Evolutionary conservation across 1,140 invertebrate genomes (phyloP), one percentile per base, ranked within the genome.

Genomic region (Zaprionus capensis): DNA sequence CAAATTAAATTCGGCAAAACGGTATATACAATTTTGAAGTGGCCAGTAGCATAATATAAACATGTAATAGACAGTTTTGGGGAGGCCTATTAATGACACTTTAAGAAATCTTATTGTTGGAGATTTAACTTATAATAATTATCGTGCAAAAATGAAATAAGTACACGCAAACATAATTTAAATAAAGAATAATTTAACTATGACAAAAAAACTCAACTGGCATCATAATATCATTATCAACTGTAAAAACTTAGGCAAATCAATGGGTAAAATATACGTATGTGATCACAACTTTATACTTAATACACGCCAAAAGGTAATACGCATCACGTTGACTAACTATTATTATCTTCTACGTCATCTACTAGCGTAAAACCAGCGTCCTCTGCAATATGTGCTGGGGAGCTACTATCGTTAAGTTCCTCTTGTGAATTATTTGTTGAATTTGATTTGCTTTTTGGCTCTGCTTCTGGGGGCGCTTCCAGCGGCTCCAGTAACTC

Each of bases 101-200:
- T 71, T 81, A 81, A 62, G 63, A 69, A 78, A 90, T 88, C 85
- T 90, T 88, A 90, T 90, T 88, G 85, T 88, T 88, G 76, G 79
- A 88, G 85, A 88, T 88, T 88, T 84, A 84, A 81, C 75, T 90
- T 90, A 90, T 76, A 84, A 78, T 76, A 88, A 72, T 90, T 81
- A 88, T 90, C 81, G 85, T 81, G 84, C 84, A 84, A 73, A 72
- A 88, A 73, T 65, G 56, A 65, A 73, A 76, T 76, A 76, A 81
- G 44, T 76, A 87, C 84, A 87, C 74, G 78, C 75, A 88, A 87
- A 71, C 87, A 88, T 81, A 78, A 84, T 88, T 87, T 81, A 76
- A 87, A 88, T 88, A 87, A 87, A 77, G 62, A 73, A 87, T 75
- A 88, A 80, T 81, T 88, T 78, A 88, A 78, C 65, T 88, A 83